Evolutionary conservation across 2,888 invertebrate species (phyloP), one percentile per base, ranked within the genome.

Genomic region (Andricus curvator): DNA sequence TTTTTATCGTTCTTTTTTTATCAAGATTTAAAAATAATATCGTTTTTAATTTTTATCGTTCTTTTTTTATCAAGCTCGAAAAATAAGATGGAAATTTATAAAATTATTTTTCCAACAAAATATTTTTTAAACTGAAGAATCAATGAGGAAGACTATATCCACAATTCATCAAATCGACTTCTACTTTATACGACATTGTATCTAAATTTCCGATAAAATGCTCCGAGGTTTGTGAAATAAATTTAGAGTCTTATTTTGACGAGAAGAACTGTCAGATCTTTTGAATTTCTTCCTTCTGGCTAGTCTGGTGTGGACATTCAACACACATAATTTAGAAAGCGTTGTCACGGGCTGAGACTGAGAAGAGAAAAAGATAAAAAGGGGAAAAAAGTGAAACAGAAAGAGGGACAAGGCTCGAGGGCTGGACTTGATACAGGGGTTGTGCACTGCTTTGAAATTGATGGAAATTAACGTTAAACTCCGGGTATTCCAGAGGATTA

Each of bases 391-490:
- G 60, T 22, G 51, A 76, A 76, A 78, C 77, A 37, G 76, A 33
- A 78, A 33, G 29, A 74, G 48, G 25, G 20, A 74, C 11, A 56
- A 51, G 29, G 51, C 70, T 74, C 29, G n/a, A 29, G 29, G 70
- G 25, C 29, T 22, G 68, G 9, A 44, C 6, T 74, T 74, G 51
- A 29, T 25, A 15, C 15, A 29, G n/a, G 56, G 67, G n/a, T 67
- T 67, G n/a, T 65, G 62, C 62, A 48, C 65, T 22, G 80, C 66
- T 65, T 76, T 76, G 68, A 82, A 80, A 82, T 80, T 70, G 82
- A 80, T 78, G 66, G 44, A 77, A 82, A 82, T 82, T 74, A 82
- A 80, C 70, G 80, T 80, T 82, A 48, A 80, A 74, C 68, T 80
- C 67, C 22, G 65, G 77, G 79, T 62, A 77, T 77, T 25, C 78